Base-by-base conservation (phyloP, 2,888 invertebrate species). In the Panzeria rudis region DNA sequence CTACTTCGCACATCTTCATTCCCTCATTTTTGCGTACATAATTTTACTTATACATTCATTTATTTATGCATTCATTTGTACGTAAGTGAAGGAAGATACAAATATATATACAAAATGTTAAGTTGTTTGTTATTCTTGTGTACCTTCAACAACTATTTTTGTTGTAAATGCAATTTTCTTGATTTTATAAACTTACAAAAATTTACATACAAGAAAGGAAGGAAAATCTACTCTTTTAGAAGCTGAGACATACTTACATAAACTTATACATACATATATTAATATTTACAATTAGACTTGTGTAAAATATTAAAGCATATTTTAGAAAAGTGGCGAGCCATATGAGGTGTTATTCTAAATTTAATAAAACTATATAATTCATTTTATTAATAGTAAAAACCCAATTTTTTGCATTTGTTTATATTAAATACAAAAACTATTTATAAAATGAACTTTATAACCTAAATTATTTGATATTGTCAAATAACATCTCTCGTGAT, bases 121-220 rank as follows among this genome's bases (percentile, higher is more conserved):
- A 72, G 25, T 64, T 64, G 56, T n/a, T 17, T 69, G 15, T 35
- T 35, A 25, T 69, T n/a, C n/a, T 68, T 78, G 61, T 56, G 3
- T 72, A 83, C 15, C 15, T 32, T 35, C 44, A 38, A 23, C 41
- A 73, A 44, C 9, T 47, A 44, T 64, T 79, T n/a, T 71, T 50
- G 29, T 76, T 32, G 62, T 35, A 56, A 61, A 69, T 73, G 54
- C 61, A 80, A 68, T 80, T 84, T 80, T 76, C 79, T 66, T 79
- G 23, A 69, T 71, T 69, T 69, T 50, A 50, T 41, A 75, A 62
- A 73, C n/a, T 47, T 52, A 11, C 29, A 72, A 38, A 50, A 32
- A 23, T 11, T 8, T 15, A 44, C 15, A 52, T 41, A 44, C 1
- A 23, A 56, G 8, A 50, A 35, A 20, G 62, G 23, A 20, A 23